Evolutionary conservation across 2,888 invertebrate genomes (phyloP), one percentile per base, ranked within the genome.

Genomic region (Hirtodrosophila alboralis): DNA sequence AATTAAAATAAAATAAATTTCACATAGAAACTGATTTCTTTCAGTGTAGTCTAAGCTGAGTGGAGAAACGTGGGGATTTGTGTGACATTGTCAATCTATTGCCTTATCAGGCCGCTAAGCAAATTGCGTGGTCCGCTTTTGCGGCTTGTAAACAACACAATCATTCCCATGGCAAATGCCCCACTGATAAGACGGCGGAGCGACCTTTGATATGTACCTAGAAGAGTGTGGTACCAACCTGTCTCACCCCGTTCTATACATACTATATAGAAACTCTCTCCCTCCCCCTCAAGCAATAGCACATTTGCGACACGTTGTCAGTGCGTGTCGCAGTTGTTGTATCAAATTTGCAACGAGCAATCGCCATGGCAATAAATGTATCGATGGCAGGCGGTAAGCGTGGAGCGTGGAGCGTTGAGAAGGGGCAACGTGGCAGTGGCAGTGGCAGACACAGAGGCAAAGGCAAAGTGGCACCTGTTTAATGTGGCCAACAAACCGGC

Each of bases 121-220:
- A 49, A 71, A 71, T 75, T 84, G 75, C 81, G 78, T 78, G 78
- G 68, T 57, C 28, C 36, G 70, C 40, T 23, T 6, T 41, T 16
- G 37, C 21, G 53, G 72, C 44, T 54, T 62, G 85, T 75, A 78
- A 81, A 83, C 85, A 78, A 78, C 68, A 63, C 72, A 83, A 79
- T 75, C 60, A 54, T 53, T 27, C 13, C 12, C 28, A 26, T 43
- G 52, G 28, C 33, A 47, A 58, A 30, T 44, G 56, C 43, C 18
- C 38, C 41, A 18, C 12, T 60, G 68, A 68, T 68, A 66, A 68
- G 52, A n/a, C 44, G 2, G 3, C 37, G 23, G 21, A 10, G 16
- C 49, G 73, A 69, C 67, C 73, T 66, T 69, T 69, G 73, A 49
- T 31, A n/a, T n/a, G n/a, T n/a, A n/a, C n/a, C n/a, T n/a, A n/a